A percentile compares a stretch with the other conserved stretches of the same genome.
Conservation (phyloP, 2,888 invertebrate genomes). For the Ptilodon capucinus region DNA sequence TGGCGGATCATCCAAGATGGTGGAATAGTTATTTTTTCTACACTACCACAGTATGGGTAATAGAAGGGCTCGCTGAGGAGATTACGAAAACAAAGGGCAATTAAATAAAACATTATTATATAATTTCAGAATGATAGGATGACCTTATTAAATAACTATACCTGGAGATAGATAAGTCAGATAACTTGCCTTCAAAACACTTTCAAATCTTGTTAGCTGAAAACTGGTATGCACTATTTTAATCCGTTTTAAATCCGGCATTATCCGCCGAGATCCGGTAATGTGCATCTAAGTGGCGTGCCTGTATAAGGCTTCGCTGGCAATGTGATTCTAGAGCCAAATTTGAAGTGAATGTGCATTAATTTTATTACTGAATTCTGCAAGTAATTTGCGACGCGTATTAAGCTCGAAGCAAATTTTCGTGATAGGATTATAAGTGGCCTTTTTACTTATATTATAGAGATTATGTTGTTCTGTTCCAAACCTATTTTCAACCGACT, state of each 20-base stretch:
- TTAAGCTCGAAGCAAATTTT: background rate
- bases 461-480: too few relatives aligned
- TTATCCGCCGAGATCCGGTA: conserved; percentile 30
- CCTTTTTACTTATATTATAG: too few relatives aligned
- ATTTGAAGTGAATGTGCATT: conserved; percentile 8
- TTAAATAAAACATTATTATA: too few relatives aligned
- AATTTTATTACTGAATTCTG: background rate
- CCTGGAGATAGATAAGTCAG: too few relatives aligned
- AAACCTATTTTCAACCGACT: too few relatives aligned
- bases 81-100: too few relatives aligned
- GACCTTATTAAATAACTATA: too few relatives aligned
- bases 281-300: conserved; percentile 31
- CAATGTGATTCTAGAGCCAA: conserved; percentile 17
- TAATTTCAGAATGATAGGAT: too few relatives aligned
- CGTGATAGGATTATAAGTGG: background rate
- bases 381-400: background rate
- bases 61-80: too few relatives aligned
- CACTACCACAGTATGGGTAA: too few relatives aligned
- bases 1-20: too few relatives aligned
- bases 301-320: conserved; percentile 19
- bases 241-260: conserved; percentile 29
- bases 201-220: conserved; percentile 6
- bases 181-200: background rate
- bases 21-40: too few relatives aligned
- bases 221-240: conserved; percentile 25